Base-by-base conservation (phyloP, 1,140 invertebrate genomes). In the Eupeodes corollae region DNA sequence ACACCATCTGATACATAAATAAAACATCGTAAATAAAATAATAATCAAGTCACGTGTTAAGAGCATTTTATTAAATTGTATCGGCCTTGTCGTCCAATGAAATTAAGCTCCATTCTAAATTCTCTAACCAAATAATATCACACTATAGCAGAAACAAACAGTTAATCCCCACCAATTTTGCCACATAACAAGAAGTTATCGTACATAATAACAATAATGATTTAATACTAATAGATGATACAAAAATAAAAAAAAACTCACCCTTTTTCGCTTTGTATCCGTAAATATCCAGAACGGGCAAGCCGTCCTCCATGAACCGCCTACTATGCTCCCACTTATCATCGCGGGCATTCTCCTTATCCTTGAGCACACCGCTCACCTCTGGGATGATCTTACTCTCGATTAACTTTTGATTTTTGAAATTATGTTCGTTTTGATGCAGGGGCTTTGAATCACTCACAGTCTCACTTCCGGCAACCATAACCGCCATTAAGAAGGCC, bases 371-470 rank as follows among this genome's bases (percentile, higher is more conserved):
- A 40, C 37, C 52, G 21, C 44, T 56, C 47, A 66, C 56, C 47
- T 67, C 63, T 51, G 63, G 63, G 46, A 67, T 56, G 48, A 59
- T 49, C 57, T 62, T 63, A 58, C 52, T 60, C 53, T 66, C 63
- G 54, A 67, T 66, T 52, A 57, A 53, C 48, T 62, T 65, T 46
- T 57, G 54, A 53, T 67, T 67, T 54, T 62, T 66, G 38, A 67
- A 52, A 31, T 52, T 56, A 18, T 49, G 46, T 56, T 67, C 63
- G 47, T 66, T 61, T 53, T 58, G 59, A 13, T 10, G 38, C 33
- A 32, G 10, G 19, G 46, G 40, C 10, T 44, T n/a, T 42, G 44
- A 37, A 9, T 48, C 30, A 37, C 15, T 16, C 13, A 16, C 35
- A 6, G 35, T 37, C 15, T 37, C 35, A 10, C 35, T 37, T 37